Evolutionary conservation across 2,797 vertebrate genomes (phyloP).

Genomic region (Gambelia wislizenii): DNA sequence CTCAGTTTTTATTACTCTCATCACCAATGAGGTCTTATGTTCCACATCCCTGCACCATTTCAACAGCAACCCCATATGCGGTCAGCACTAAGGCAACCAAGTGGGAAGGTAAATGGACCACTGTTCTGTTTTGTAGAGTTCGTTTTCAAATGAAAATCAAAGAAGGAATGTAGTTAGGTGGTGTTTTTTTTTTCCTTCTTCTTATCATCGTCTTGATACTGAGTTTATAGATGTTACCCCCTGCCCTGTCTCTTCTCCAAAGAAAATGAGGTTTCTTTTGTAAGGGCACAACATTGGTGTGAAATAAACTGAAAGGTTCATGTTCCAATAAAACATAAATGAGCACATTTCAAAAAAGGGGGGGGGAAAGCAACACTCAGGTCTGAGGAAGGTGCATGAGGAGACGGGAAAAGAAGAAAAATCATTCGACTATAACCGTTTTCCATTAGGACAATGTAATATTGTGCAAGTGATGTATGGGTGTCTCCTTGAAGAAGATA

Average conservation of each 20-base stretch:
- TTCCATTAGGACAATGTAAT: slow-evolving; percentile 69
- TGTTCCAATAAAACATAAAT: slow-evolving; percentile 62
- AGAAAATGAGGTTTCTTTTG: slow-evolving; percentile 61
- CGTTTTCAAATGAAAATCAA: not conserved
- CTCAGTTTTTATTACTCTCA: too few relatives aligned
- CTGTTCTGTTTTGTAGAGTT: not conserved
- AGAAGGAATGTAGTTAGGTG: not conserved
- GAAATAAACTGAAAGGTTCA: slow-evolving; percentile 60
- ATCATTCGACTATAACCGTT: slow-evolving; percentile 67
- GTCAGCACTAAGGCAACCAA: not conserved
- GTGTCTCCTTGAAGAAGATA: slow-evolving; percentile 76
- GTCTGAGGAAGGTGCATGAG: slow-evolving; percentile 39
- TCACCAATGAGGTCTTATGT: too few relatives aligned
- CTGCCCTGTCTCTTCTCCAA: slow-evolving; percentile 50
- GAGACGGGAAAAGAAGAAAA: slow-evolving; percentile 59
- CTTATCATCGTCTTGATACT: not conserved
- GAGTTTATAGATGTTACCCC: slow-evolving; percentile 50
- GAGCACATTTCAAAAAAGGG: slow-evolving; percentile 41
- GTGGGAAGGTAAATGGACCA: not conserved
- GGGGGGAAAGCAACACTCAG: slow-evolving; percentile 55
- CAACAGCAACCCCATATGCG: not conserved
- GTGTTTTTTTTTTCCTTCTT: too few relatives aligned
- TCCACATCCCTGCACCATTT: not conserved
- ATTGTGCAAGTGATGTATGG: slow-evolving; percentile 61
- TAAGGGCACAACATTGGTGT: slow-evolving; percentile 48